phyloP scores from a whole-genome alignment of 37 sponge, comb jelly and placozoan genomes.

The Agelas oroides region DNA sequence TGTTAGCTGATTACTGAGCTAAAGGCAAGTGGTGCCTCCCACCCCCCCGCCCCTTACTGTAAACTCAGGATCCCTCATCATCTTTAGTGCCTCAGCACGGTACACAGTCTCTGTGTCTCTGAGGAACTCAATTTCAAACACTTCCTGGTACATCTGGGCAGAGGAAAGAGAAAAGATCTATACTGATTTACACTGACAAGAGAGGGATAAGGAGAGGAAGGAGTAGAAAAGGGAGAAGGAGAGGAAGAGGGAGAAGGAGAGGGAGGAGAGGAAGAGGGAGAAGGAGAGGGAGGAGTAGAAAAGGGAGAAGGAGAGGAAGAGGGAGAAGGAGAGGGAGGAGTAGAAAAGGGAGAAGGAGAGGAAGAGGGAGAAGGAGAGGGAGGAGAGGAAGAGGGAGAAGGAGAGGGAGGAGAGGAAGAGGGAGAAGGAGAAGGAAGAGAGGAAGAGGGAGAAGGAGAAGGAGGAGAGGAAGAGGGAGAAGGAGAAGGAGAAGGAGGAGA shows the following conservation, averaged over 20 bases:
- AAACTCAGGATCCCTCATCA: conserved; percentile 74
- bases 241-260: neutral
- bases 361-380: neutral
- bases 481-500: neutral
- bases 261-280: neutral
- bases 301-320: neutral
- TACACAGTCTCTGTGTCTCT: conserved; percentile 79
- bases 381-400: neutral
- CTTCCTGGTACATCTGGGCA: conserved; percentile 71
- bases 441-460: neutral
- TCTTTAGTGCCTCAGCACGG: conserved; percentile 62
- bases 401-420: neutral
- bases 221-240: neutral
- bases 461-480: neutral
- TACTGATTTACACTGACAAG: neutral
- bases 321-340: neutral
- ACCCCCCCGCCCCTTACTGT: conserved; percentile 57
- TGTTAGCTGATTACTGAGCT: too few species aligned
- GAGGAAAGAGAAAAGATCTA: neutral
- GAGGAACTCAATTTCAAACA: conserved; percentile 87
- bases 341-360: neutral
- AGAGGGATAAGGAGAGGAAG: neutral
- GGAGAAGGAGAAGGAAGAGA: neutral
- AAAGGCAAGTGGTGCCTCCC: too few species aligned
- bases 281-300: neutral